These are phyloP conservation scores for Coregonus suidteri DNA, from an alignment of 2,797 vertebrate species.

Conservation along the genomic window DNA sequence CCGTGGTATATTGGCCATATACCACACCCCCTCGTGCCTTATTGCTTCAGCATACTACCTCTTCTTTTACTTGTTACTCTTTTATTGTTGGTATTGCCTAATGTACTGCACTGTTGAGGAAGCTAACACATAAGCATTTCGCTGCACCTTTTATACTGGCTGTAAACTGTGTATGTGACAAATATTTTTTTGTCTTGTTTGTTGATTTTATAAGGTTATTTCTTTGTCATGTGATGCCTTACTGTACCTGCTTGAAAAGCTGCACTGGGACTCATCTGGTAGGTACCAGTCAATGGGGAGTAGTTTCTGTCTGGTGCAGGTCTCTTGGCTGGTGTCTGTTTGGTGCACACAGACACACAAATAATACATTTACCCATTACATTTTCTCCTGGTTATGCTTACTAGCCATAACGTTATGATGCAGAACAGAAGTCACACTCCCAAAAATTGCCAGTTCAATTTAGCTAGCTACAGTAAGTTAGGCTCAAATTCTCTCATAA, in stretches of 20 bases:
- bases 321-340: conserved; percentile 53
- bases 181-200: too few relatives aligned
- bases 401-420: not conserved
- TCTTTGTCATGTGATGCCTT: not conserved
- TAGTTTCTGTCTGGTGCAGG: conserved; percentile 30
- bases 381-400: not conserved
- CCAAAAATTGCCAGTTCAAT: not conserved
- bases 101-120: too few relatives aligned
- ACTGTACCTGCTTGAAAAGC: conserved; percentile 24
- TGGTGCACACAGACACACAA: conserved; percentile 2
- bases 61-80: too few relatives aligned
- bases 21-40: too few relatives aligned
- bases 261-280: not conserved
- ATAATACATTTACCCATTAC: not conserved
- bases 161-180: too few relatives aligned
- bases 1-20: too few relatives aligned
- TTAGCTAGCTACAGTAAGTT: not conserved
- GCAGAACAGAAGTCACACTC: not conserved
- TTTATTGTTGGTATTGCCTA: too few relatives aligned
- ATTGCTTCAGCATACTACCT: too few relatives aligned
- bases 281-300: conserved; percentile 41
- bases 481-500: not conserved
- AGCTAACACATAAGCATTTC: too few relatives aligned
- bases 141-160: too few relatives aligned
- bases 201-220: too few relatives aligned